Base-by-base conservation (phyloP, 2,797 vertebrate species). In the Tragelaphus oryx region DNA sequence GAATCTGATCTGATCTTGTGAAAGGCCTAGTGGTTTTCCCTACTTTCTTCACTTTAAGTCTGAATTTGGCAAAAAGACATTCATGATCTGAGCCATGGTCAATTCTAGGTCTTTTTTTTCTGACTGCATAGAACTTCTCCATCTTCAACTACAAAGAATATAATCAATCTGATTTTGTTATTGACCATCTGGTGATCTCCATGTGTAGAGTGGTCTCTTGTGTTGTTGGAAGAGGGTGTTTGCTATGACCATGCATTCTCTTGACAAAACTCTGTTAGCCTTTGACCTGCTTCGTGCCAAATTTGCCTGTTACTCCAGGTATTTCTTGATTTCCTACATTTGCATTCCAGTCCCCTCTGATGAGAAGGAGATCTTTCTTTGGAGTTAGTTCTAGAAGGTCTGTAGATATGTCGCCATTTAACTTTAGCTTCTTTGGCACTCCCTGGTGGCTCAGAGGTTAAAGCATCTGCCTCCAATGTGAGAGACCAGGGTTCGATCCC, bases 401-500 rank as follows among this genome's bases (percentile, higher is more conserved):
- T 33, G 17, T 33, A 65, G 62, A 18, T 65, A 65, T 33, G 17
- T 17, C 8, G 20, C 8, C 62, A 33, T 20, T 65, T 33, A 11
- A 65, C 8, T 33, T 65, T 18, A 3, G n/a, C n/a, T 65, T 65
- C n/a, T 33, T 65, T 20, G n/a, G 17, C 62, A 65, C 20, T 65
- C 57, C 57, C 28, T 28, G 57, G 57, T 59, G 26, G 26, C 11
- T 59, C 57, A 59, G 57, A 59, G 57, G 57, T 59, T 59, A 59
- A 59, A 28, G 57, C 5, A 0, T 28, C 26, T 59, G 5, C 11
- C 26, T 59, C 26, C 11, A 59, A 28, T 59, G 26, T 2, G 5
- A 26, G 11, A 28, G 5, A 28, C 11, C 2, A 0, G 0, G 57
- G 57, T 59, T 28, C 5, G 1, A 12, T 59, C 11, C 57, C 26